Percentiles rank a stretch among this genome's conserved stretches.
Evolutionary conservation across 2,113 vertebrate genomes (phyloP).

Genomic region (Phylloscopus whistleri): DNA sequence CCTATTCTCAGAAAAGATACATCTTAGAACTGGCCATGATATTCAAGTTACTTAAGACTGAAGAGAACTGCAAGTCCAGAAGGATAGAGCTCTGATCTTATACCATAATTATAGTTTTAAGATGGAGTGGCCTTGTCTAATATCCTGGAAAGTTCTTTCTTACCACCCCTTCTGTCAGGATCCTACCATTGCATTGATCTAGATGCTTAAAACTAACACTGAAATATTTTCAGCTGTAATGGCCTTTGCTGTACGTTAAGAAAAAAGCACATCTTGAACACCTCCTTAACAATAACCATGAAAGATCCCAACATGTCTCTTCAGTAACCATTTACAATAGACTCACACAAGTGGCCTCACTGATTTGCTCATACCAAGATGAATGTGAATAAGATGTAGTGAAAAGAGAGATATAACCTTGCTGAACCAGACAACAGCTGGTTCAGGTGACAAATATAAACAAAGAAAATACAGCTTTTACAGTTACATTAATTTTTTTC

Average conservation of each 20-base stretch:
- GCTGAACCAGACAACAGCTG: background rate
- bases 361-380: background rate
- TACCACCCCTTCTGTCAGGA: background rate
- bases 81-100: background rate
- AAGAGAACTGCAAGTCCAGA: background rate
- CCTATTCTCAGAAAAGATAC: background rate
- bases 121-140: background rate
- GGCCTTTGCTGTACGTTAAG: background rate
- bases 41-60: background rate
- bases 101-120: background rate
- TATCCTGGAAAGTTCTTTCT: background rate
- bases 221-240: background rate
- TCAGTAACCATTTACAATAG: background rate
- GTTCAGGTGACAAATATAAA: background rate
- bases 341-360: background rate
- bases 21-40: background rate
- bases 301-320: background rate
- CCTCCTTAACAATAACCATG: background rate
- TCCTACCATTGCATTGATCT: background rate
- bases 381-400: background rate
- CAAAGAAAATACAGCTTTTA: conserved; percentile 14
- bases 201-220: background rate
- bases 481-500: background rate
- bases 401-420: background rate
- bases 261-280: background rate